These are phyloP conservation scores for Dinothrombium tinctorium DNA, from an alignment of 1,140 invertebrate species.

Conservation along the genomic window DNA sequence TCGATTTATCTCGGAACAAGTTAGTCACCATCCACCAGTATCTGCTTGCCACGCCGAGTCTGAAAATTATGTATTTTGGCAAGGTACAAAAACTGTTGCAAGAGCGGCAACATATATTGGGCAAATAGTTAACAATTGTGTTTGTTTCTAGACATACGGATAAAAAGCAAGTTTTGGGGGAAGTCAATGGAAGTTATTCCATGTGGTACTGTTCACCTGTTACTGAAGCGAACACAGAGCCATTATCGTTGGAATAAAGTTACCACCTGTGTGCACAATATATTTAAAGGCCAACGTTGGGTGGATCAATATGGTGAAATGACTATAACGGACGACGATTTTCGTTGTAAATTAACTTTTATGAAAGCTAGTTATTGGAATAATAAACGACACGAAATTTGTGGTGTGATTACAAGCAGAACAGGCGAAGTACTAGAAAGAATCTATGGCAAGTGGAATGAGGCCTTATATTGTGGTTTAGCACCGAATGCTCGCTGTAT, in stretches of 20 bases:
- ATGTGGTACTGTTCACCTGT: conserved; percentile 65
- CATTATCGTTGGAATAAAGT: conserved; percentile 85
- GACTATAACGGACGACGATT: conserved; percentile 29
- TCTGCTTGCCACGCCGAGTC: conserved; percentile 24
- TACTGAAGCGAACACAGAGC: conserved; percentile 65
- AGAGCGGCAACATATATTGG: neutral
- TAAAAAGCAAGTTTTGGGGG: conserved; percentile 86
- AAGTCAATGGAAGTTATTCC: conserved; percentile 88
- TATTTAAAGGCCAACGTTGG: conserved; percentile 88
- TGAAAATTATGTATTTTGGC: neutral
- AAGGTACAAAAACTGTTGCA: neutral
- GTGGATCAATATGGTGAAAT: conserved; percentile 36
- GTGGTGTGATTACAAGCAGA: conserved; percentile 34
- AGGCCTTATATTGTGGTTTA: conserved; percentile 52
- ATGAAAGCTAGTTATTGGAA: conserved; percentile 59
- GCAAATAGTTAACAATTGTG: conserved; percentile 38
- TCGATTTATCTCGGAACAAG: conserved; percentile 57
- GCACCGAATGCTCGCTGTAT: conserved; percentile 46
- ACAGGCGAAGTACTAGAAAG: conserved; percentile 37
- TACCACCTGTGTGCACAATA: conserved; percentile 86
- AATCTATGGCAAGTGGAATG: conserved; percentile 83
- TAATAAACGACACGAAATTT: conserved; percentile 46
- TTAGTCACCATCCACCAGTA: conserved; percentile 86
- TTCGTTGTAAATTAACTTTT: conserved; percentile 33
- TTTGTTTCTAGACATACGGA: conserved; percentile 81